These are phyloP conservation scores for Ptilorrhoa leucosticta DNA, from an alignment of 2,113 vertebrate genomes.

Conservation along the genomic window DNA sequence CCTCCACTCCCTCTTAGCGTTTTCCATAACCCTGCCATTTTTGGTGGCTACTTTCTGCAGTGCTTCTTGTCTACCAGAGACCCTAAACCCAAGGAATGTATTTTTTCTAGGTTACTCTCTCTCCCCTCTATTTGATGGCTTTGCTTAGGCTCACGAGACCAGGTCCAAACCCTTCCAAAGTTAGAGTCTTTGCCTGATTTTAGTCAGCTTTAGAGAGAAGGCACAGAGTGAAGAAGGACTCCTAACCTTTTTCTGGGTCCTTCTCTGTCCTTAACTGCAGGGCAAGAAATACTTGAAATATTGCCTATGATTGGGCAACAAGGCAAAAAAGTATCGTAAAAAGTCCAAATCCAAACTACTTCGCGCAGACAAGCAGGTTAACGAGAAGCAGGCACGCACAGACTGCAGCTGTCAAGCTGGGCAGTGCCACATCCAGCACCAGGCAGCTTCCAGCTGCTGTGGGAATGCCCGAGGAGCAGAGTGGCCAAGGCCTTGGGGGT, in stretches of 20 bases:
- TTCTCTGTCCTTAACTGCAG: background rate
- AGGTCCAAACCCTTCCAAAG: background rate
- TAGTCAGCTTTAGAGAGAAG: background rate
- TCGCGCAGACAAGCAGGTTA: background rate
- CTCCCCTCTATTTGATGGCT: background rate
- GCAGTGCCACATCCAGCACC: background rate
- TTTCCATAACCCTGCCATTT: background rate
- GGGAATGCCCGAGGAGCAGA: background rate
- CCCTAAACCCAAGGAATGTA: background rate
- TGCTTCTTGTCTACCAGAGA: background rate
- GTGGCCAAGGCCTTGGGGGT: accelerated
- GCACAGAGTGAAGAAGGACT: background rate
- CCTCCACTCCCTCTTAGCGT: background rate
- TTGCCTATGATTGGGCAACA: background rate
- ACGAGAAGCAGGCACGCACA: background rate
- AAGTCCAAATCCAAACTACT: background rate
- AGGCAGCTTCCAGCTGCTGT: background rate
- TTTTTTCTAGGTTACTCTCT: background rate
- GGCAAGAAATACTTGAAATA: background rate
- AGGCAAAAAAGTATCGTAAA: background rate
- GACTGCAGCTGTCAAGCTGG: background rate
- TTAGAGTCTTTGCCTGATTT: background rate
- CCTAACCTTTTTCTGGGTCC: background rate
- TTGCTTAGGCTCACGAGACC: background rate
- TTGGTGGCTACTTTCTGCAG: background rate